These are phyloP conservation scores for Epinephelus coioides DNA, from an alignment of 2,797 vertebrate species.

Conservation along the genomic window DNA sequence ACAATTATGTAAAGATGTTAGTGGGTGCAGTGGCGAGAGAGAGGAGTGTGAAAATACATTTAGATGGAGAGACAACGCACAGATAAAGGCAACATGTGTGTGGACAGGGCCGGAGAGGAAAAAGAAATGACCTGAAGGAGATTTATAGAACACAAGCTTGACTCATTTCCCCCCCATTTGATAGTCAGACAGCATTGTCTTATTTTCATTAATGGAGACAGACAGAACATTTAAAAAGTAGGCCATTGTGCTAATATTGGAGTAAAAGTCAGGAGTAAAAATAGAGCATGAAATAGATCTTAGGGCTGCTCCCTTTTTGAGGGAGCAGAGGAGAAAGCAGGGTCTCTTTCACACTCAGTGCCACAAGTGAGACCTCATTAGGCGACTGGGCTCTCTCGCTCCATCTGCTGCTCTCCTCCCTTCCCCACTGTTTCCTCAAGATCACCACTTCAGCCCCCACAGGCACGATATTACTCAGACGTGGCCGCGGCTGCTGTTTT, in stretches of 20 bases:
- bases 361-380: conserved; percentile 82
- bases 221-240: conserved; percentile 81
- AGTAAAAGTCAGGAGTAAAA: conserved; percentile 84
- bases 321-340: conserved; percentile 68
- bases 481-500: conserved; percentile 10
- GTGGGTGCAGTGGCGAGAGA: conserved; percentile 63
- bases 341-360: conserved; percentile 71
- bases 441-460: conserved; percentile 76
- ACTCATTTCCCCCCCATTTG: conserved; percentile 16
- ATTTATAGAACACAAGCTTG: conserved; percentile 1
- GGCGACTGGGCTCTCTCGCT: conserved; percentile 71
- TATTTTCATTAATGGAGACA: conserved; percentile 67
- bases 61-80: conserved; percentile 37
- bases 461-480: conserved; percentile 48
- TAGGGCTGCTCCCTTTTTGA: conserved; percentile 85
- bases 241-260: conserved; percentile 88
- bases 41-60: conserved; percentile 57
- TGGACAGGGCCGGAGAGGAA: not conserved
- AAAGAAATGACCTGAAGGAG: not conserved
- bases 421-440: conserved; percentile 59
- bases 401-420: conserved; percentile 75
- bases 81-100: conserved; percentile 45
- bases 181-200: conserved; percentile 46
- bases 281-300: conserved; percentile 89
- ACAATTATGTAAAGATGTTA: conserved; percentile 74